phyloP scores from a whole-genome alignment of 1,140 invertebrate genomes.

The Saccostrea echinata region DNA sequence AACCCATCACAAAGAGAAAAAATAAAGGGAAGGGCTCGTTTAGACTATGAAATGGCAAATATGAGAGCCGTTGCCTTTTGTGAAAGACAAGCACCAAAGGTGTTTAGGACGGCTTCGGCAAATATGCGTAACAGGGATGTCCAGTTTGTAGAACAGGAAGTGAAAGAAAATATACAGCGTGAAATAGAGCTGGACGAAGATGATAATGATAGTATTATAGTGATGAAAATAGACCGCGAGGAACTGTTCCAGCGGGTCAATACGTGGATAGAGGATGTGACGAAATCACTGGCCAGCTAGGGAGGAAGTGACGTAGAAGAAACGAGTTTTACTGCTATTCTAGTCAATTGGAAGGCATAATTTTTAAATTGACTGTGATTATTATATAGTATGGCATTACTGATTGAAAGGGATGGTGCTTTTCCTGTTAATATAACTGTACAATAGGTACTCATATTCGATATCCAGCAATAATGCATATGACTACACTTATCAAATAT shows the following conservation, averaged over 20 bases:
- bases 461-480: not conserved
- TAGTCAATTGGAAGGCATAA: not conserved
- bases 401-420: not conserved
- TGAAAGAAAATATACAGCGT: conserved; percentile 64
- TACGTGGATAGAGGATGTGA: conserved; percentile 67
- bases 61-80: conserved; percentile 70
- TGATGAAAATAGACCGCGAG: conserved; percentile 64
- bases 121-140: conserved; percentile 68
- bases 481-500: too few relatives aligned
- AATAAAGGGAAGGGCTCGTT: conserved; percentile 70
- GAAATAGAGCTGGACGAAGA: conserved; percentile 52
- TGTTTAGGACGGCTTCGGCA: conserved; percentile 70
- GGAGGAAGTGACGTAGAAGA: not conserved
- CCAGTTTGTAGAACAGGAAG: conserved; percentile 69
- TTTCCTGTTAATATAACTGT: not conserved
- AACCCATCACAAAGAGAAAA: conserved; percentile 70
- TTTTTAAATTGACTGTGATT: conserved; percentile 14
- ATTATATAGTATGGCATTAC: not conserved
- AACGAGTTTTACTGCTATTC: not conserved
- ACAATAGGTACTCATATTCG: not conserved
- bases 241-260: conserved; percentile 69
- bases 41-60: conserved; percentile 74
- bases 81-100: conserved; percentile 66
- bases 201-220: conserved; percentile 63
- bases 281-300: conserved; percentile 14